These are phyloP conservation scores for Terrapene triunguis DNA, from an alignment of 2,113 vertebrate genomes.

Conservation along the genomic window DNA sequence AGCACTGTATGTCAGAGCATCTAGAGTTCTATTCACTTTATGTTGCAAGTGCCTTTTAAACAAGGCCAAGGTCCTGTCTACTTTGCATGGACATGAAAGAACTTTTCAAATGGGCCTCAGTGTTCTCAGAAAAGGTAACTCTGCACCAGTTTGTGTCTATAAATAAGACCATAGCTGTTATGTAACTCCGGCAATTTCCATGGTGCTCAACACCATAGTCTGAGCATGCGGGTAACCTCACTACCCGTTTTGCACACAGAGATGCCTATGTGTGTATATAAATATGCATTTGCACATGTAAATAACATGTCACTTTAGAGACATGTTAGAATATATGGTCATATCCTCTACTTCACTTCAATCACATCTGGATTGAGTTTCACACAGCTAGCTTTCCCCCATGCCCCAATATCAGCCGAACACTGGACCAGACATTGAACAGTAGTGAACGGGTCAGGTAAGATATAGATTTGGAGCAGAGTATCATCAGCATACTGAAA, in stretches of 20 bases:
- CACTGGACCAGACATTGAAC: not conserved
- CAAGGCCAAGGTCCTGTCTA: not conserved
- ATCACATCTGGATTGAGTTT: not conserved
- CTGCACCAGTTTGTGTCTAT: not conserved
- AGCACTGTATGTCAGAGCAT: rapidly evolving
- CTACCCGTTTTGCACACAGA: not conserved
- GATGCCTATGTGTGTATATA: too few species aligned
- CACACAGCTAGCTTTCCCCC: not conserved
- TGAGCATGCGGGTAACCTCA: not conserved
- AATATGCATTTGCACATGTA: not conserved
- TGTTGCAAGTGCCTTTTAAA: not conserved
- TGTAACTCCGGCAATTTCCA: not conserved
- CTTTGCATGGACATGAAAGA: not conserved
- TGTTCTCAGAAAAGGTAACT: not conserved
- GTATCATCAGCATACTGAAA: not conserved
- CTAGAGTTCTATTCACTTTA: not conserved
- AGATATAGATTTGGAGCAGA: not conserved
- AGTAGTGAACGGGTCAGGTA: not conserved
- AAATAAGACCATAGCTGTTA: not conserved
- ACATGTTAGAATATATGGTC: not conserved
- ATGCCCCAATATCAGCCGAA: not conserved
- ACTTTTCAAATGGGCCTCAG: not conserved
- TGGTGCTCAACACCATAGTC: not conserved
- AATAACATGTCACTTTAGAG: not conserved
- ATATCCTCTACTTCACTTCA: not conserved